Percentiles rank a stretch among this genome's conserved stretches.
Evolutionary conservation across 2,113 vertebrate genomes (phyloP).

Genomic region (Cephalopholis sonnerati): DNA sequence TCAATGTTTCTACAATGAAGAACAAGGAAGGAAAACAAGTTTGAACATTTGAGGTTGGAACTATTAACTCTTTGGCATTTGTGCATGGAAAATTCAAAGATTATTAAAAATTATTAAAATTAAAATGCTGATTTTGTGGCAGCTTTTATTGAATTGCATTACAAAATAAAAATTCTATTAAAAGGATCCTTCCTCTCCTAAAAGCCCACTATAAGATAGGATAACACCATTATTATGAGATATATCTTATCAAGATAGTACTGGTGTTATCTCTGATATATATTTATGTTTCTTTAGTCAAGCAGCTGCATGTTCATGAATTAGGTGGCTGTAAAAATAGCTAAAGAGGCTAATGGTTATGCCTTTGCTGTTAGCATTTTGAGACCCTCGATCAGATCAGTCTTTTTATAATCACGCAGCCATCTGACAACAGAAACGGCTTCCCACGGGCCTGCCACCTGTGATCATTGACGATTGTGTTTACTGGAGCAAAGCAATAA

Average conservation of each 20-base stretch:
- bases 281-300: background rate
- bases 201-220: background rate
- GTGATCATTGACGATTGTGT: conserved; percentile 25
- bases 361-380: conserved; percentile 8
- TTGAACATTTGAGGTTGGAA: background rate
- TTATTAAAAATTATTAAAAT: too few relatives aligned
- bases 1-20: background rate
- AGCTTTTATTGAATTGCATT: too few relatives aligned
- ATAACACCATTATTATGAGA: background rate
- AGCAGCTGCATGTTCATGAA: conserved; percentile 17
- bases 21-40: background rate
- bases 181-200: background rate
- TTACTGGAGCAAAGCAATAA: conserved; percentile 22
- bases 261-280: background rate
- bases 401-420: conserved; percentile 29
- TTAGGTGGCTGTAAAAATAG: conserved; percentile 7
- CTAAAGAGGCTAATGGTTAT: conserved; percentile 12
- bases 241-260: background rate
- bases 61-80: background rate
- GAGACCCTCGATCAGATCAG: conserved; percentile 18
- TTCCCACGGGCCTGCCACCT: conserved; percentile 28
- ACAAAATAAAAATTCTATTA: background rate
- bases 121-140: too few relatives aligned
- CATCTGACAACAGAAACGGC: conserved; percentile 34
- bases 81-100: too few relatives aligned